These are phyloP conservation scores for Prosopocoilus inquinatus DNA, from an alignment of 2,888 invertebrate genomes.

Conservation along the genomic window DNA sequence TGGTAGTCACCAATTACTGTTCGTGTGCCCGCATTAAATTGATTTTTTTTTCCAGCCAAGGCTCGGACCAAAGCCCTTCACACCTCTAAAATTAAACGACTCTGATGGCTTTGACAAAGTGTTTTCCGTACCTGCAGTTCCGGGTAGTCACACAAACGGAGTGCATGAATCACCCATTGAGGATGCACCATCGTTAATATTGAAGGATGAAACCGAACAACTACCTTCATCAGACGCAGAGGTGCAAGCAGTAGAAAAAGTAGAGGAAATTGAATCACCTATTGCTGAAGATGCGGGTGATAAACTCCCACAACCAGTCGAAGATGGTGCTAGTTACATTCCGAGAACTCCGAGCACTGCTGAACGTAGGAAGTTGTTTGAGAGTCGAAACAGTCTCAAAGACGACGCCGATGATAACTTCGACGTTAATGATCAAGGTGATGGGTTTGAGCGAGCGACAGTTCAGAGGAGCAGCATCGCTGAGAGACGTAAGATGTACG, in stretches of 20 bases:
- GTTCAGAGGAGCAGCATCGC: slow-evolving; percentile 72
- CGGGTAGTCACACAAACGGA: slow-evolving; percentile 52
- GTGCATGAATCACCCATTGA: slow-evolving; percentile 22
- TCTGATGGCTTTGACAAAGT: slow-evolving; percentile 80
- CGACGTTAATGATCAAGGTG: slow-evolving; percentile 57
- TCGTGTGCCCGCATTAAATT: neutral
- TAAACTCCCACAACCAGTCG: slow-evolving; percentile 31
- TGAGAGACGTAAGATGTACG: slow-evolving; percentile 74
- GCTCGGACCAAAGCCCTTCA: slow-evolving; percentile 83
- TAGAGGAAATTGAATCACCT: slow-evolving; percentile 14
- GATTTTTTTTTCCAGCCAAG: slow-evolving; percentile 63
- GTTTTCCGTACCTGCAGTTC: slow-evolving; percentile 76
- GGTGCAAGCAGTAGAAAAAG: slow-evolving; percentile 21
- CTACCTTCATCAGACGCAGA: neutral
- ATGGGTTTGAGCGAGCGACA: slow-evolving; percentile 59
- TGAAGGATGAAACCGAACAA: neutral
- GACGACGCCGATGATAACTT: slow-evolving; percentile 48
- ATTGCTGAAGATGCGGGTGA: slow-evolving; percentile 9
- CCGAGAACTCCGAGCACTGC: slow-evolving; percentile 77
- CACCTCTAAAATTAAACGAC: slow-evolving; percentile 69
- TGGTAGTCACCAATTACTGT: too few relatives aligned
- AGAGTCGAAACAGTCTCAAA: slow-evolving; percentile 49
- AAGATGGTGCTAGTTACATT: slow-evolving; percentile 63
- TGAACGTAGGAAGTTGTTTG: slow-evolving; percentile 74
- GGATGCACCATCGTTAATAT: slow-evolving; percentile 41